Evolutionary conservation across 1,140 invertebrate genomes (phyloP).

Genomic region (Hetaerina americana): DNA sequence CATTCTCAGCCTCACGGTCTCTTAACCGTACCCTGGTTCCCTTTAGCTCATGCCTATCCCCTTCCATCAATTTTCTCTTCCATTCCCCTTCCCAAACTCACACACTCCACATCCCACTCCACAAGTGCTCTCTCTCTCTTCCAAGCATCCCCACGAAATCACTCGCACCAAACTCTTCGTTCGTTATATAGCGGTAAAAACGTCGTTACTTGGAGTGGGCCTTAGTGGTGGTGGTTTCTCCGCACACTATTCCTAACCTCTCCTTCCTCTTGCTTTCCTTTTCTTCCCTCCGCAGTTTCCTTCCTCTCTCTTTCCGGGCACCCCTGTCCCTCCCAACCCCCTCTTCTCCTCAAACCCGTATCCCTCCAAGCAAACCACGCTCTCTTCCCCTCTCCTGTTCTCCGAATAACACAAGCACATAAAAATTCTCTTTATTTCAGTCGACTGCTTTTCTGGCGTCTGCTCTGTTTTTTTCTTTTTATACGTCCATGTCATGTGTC

Average conservation of each 20-base stretch:
- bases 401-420: neutral
- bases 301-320: neutral
- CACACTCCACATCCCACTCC: neutral
- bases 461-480: neutral
- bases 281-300: neutral
- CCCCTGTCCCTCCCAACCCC: too few species aligned
- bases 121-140: neutral
- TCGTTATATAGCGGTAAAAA: neutral
- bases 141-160: neutral
- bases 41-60: neutral
- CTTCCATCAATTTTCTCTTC: neutral
- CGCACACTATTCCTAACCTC: neutral
- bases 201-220: neutral
- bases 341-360: too few species aligned
- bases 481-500: too few species aligned
- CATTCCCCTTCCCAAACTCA: neutral
- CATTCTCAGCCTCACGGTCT: too few species aligned
- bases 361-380: too few species aligned
- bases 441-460: neutral
- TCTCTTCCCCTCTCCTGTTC: neutral
- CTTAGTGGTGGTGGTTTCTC: neutral
- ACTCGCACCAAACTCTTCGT: neutral
- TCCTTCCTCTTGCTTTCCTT: neutral
- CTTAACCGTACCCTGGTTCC: neutral
- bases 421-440: neutral